Percentiles rank a stretch among this genome's conserved stretches.
Conservation (phyloP, 23 tunicate genomes). For the Halocynthia roretzi region DNA sequence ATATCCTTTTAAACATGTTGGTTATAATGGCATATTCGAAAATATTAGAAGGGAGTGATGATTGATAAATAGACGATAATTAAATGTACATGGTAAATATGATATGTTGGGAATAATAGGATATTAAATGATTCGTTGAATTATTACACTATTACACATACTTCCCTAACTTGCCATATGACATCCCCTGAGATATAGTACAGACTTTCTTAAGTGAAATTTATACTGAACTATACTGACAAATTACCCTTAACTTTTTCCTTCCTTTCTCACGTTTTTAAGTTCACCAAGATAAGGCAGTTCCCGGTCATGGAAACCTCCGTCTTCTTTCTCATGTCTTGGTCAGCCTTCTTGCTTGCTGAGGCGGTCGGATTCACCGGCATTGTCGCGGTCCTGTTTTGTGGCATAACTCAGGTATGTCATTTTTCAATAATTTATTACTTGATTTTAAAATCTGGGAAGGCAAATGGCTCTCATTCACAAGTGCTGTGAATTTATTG, state of each 20-base stretch:
- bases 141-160: no score
- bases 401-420: conserved; percentile 88
- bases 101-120: no score
- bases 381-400: conserved; percentile 94
- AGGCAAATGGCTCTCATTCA: no score
- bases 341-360: conserved; percentile 88
- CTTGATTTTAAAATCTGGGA: neutral
- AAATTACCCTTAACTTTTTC: no score
- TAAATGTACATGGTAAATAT: no score
- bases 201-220: no score
- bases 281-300: conserved; percentile 85
- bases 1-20: neutral
- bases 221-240: no score
- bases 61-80: no score
- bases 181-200: no score
- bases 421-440: neutral
- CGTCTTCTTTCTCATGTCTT: conserved; percentile 84
- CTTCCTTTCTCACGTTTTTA: conserved; percentile 25
- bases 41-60: neutral
- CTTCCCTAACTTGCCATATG: no score
- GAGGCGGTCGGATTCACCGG: conserved; percentile 96
- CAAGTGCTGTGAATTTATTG: no score
- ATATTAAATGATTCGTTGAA: no score
- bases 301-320: conserved; percentile 88
- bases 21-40: neutral